Evolutionary conservation across 2,888 invertebrate species (phyloP).

Genomic region (Callimorpha dominula): DNA sequence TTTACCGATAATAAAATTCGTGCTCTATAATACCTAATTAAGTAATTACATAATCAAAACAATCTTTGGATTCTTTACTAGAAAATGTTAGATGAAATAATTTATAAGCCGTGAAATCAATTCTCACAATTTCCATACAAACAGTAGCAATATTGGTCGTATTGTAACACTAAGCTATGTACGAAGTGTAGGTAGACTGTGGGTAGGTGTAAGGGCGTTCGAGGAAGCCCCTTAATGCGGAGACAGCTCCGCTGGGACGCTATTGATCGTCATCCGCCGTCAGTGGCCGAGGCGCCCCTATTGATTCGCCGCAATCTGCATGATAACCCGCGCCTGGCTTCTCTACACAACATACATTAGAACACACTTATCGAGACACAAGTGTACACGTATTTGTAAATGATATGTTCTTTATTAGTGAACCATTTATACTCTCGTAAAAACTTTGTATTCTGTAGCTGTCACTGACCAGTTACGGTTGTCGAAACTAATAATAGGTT

Average conservation of each 20-base stretch:
- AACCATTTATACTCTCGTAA: slow-evolving; percentile 37
- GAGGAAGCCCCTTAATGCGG: slow-evolving; percentile 86
- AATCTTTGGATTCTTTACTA: background rate
- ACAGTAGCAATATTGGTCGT: slow-evolving; percentile 44
- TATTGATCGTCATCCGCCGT: slow-evolving; percentile 86
- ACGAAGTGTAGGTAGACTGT: slow-evolving; percentile 74
- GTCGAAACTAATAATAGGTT: background rate
- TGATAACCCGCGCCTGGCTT: slow-evolving; percentile 84
- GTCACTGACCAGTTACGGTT: background rate
- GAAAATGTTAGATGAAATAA: background rate
- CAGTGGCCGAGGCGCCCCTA: slow-evolving; percentile 84
- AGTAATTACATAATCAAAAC: background rate
- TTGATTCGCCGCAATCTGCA: slow-evolving; percentile 87
- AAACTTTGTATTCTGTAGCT: slow-evolving; percentile 19
- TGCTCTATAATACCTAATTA: background rate
- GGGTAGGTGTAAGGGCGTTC: slow-evolving; percentile 84
- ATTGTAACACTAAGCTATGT: slow-evolving; percentile 59
- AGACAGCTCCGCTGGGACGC: slow-evolving; percentile 85
- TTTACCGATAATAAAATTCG: background rate
- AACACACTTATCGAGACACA: slow-evolving; percentile 63
- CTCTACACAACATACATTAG: slow-evolving; percentile 72
- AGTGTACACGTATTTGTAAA: slow-evolving; percentile 44
- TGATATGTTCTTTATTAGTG: slow-evolving; percentile 54
- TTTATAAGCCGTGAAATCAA: background rate
- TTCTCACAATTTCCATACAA: slow-evolving; percentile 19